Evolutionary conservation across 92 coral and sea anemone genomes (phyloP), one percentile per base, ranked within the genome.

Genomic region (Paragorgia papillata): DNA sequence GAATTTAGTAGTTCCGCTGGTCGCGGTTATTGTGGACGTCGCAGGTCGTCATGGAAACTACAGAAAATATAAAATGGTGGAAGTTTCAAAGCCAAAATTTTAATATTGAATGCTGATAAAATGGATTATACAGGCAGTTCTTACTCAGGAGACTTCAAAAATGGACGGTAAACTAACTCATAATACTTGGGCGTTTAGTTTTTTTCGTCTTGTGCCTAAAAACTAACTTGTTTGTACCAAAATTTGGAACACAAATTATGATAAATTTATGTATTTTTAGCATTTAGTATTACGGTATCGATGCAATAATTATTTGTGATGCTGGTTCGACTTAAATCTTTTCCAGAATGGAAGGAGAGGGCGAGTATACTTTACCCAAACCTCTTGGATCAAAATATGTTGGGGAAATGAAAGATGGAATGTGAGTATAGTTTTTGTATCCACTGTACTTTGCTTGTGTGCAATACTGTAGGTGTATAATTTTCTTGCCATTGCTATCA

Each of bases 51-150:
- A 29, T 12, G 4, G 39, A 9, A 68, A 2, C 43, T 46, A 7
- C 30, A 41, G 0, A 46, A 39, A 46, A 43, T 3, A 68, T 13
- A 17, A 10, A 51, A 21, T 75, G 70, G 80, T 61, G 80, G 10
- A 49, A 30, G 20, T 17, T 53, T 17, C 55, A 73, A 57, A 50
- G 80, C 57, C 15, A 75, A 41, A 61, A 37, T 58, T 51, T 20
- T n/a, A n/a, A n/a, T 40, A 60, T 41, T 35, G 44, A 51, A 51
- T 22, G 58, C 13, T 24, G 17, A 53, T 22, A 73, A 43, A 68
- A 95, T 95, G 99, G 97, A 95, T 39, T 91, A 95, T 69, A 95
- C 99, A 14, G 99, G 99, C 3, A 95, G 99, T 51, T 80, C 76
- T 59, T 89, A 95, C 70, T 88, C 84, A 29, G 99, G 99, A 40